Percentiles rank a stretch among this genome's conserved stretches.
Evolutionary conservation across 2,797 vertebrate genomes (phyloP).

Genomic region (Manis crassicaudata): DNA sequence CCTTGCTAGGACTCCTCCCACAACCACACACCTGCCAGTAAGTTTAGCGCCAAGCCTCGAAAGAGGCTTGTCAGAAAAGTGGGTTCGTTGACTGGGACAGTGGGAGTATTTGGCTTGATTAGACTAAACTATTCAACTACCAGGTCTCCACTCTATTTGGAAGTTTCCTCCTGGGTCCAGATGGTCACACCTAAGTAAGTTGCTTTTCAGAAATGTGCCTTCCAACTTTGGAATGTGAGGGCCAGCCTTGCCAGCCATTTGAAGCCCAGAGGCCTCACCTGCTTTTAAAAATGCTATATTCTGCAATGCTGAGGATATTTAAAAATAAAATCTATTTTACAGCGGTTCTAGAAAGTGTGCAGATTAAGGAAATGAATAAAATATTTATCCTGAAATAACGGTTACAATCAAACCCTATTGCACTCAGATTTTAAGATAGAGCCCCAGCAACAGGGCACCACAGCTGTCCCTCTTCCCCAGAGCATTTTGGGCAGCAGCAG

Average conservation of each 20-base stretch:
- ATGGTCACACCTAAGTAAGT: neutral
- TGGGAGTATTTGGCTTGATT: constrained; percentile 66
- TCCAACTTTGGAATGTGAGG: constrained; percentile 56
- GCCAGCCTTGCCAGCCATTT: constrained; percentile 46
- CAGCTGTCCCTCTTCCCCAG: constrained; percentile 57
- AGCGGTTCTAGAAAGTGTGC: constrained; percentile 84
- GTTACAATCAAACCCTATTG: constrained; percentile 88
- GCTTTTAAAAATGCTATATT: constrained; percentile 80
- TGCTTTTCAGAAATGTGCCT: constrained; percentile 50
- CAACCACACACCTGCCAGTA: neutral
- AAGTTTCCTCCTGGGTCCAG: constrained; percentile 39
- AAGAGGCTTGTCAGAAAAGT: neutral
- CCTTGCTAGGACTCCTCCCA: neutral
- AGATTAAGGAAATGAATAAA: constrained; percentile 83
- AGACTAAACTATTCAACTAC: constrained; percentile 31
- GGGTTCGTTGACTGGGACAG: constrained; percentile 7
- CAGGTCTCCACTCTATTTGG: neutral
- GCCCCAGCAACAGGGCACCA: constrained; percentile 68
- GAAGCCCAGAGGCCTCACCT: constrained; percentile 59
- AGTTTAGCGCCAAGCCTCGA: neutral
- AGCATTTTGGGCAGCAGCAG: constrained; percentile 31
- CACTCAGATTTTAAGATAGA: constrained; percentile 83
- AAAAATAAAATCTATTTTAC: constrained; percentile 85
- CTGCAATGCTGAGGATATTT: constrained; percentile 83
- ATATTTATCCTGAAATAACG: constrained; percentile 84